Evolutionary conservation across 92 coral and sea anemone genomes (phyloP).

Genomic region (Phenganax marumi): DNA sequence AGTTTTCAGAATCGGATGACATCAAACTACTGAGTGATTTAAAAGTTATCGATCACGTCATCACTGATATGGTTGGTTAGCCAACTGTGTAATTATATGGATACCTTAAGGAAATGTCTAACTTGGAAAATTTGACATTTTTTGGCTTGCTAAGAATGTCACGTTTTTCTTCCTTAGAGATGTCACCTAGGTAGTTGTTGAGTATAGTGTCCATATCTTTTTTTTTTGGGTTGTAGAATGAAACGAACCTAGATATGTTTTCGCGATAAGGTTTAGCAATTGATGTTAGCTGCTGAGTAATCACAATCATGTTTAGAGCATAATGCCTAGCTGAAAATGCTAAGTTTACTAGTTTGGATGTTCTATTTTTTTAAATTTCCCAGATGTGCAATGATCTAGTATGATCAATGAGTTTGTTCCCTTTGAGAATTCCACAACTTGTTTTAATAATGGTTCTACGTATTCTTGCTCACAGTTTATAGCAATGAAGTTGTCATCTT

Average conservation of each 20-base stretch:
- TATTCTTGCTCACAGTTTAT: background rate
- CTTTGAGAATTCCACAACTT: background rate
- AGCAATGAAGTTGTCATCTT: background rate
- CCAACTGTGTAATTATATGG: constrained; percentile 23
- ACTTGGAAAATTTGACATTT: background rate
- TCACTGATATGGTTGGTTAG: too few species aligned
- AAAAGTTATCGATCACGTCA: too few species aligned
- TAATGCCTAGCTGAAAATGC: constrained; percentile 39
- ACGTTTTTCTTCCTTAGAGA: background rate
- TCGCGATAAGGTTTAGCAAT: constrained; percentile 35
- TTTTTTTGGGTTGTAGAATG: constrained; percentile 33
- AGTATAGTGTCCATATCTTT: constrained; percentile 22
- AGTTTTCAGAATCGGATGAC: too few species aligned
- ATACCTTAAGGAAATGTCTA: background rate
- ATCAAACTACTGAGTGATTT: too few species aligned
- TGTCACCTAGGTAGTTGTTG: constrained; percentile 6
- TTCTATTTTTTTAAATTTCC: background rate
- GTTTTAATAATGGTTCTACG: background rate
- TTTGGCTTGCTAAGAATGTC: background rate
- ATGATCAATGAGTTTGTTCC: constrained; percentile 8
- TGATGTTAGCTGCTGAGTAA: constrained; percentile 25
- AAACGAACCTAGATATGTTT: constrained; percentile 22
- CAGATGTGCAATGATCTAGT: constrained; percentile 9
- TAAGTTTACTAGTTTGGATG: constrained; percentile 1
- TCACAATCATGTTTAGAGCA: constrained; percentile 11